Percentiles rank a stretch among this genome's conserved stretches.
Conservation (phyloP, 2,888 invertebrate species). For the Nysson spinosus region DNA sequence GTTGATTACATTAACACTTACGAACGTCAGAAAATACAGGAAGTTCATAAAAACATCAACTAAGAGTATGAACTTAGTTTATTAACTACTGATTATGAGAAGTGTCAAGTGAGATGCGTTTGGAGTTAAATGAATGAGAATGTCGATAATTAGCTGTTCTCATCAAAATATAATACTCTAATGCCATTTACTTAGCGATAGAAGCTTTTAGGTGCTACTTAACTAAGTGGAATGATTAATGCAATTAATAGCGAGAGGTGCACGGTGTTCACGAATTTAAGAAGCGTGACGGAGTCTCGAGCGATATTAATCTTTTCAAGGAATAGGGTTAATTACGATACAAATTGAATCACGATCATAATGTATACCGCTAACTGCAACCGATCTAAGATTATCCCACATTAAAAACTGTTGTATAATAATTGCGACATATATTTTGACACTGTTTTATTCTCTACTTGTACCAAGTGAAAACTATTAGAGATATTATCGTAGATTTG, state of each 20-base stretch:
- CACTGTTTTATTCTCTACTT: no score
- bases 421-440: no score
- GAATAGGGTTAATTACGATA: background rate
- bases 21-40: no score
- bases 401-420: no score
- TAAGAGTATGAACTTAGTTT: no score
- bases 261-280: background rate
- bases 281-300: background rate
- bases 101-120: no score
- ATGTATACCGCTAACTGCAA: background rate
- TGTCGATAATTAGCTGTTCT: slow-evolving; percentile 20
- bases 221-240: slow-evolving; percentile 19
- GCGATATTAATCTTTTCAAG: background rate
- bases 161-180: slow-evolving; percentile 28
- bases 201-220: slow-evolving; percentile 7
- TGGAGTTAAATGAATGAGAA: slow-evolving; percentile 24
- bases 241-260: background rate
- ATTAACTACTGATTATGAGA: no score
- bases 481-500: no score
- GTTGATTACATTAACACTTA: no score
- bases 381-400: background rate
- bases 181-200: slow-evolving; percentile 21
- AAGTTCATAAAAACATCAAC: no score
- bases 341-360: background rate
- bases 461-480: no score